phyloP scores from a whole-genome alignment of 2,888 invertebrate species.

The Pollenia griseotomentosa region DNA sequence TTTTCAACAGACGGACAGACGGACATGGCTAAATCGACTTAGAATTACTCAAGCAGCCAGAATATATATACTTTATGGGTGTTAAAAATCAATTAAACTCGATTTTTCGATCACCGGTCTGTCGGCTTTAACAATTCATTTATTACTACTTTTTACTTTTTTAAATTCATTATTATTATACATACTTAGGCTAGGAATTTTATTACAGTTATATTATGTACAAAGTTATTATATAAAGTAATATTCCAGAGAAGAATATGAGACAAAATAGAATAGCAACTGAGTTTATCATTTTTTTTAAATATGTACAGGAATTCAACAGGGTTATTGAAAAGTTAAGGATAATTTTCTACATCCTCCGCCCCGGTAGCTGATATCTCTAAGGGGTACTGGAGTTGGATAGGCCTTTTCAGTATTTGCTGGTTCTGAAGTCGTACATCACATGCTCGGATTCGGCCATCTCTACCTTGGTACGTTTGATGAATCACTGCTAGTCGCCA shows the following conservation, averaged over 20 bases:
- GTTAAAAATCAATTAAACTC: too few species aligned
- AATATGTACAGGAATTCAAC: not conserved
- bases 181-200: not conserved
- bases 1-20: too few species aligned
- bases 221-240: not conserved
- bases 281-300: too few species aligned
- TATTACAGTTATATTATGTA: not conserved
- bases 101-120: too few species aligned
- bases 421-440: constrained; percentile 25
- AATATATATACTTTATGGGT: too few species aligned
- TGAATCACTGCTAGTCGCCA: constrained; percentile 64
- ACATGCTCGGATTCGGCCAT: constrained; percentile 21
- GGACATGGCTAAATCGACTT: too few species aligned
- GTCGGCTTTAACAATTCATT: too few species aligned
- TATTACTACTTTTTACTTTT: too few species aligned
- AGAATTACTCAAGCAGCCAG: too few species aligned
- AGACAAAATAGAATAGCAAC: not conserved
- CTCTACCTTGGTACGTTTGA: constrained; percentile 62
- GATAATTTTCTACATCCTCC: constrained; percentile 32
- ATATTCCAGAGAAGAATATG: constrained; percentile 3
- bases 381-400: constrained; percentile 49
- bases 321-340: not conserved
- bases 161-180: too few species aligned
- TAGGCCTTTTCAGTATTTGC: constrained; percentile 52
- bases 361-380: constrained; percentile 36